A percentile compares a stretch with the other conserved stretches of the same genome.
phyloP scores from a whole-genome alignment of 2,888 invertebrate species.

The Polyploca ridens region DNA sequence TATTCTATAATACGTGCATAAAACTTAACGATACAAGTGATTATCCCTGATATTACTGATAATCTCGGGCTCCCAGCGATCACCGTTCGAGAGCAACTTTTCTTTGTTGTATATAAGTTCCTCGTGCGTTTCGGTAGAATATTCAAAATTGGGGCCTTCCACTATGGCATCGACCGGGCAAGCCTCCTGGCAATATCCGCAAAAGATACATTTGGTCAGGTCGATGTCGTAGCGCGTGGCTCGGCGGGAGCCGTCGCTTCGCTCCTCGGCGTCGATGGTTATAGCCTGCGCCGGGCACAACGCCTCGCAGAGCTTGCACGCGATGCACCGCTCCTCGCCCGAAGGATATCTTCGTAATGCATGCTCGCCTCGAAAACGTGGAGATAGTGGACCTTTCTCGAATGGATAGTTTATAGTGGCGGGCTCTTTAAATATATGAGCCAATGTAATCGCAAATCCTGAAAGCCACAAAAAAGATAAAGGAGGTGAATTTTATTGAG shows the following conservation, averaged over 20 bases:
- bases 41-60: constrained; percentile 91
- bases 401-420: constrained; percentile 99
- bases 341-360: constrained; percentile 98
- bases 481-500: too few species aligned
- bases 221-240: constrained; percentile 99
- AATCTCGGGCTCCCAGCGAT: constrained; percentile 99
- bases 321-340: constrained; percentile 99
- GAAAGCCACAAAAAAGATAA: constrained; percentile 28
- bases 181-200: constrained; percentile 99
- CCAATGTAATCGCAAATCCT: constrained; percentile 92
- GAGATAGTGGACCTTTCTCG: constrained; percentile 99
- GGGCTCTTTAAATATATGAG: constrained; percentile 90
- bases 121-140: constrained; percentile 98
- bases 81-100: constrained; percentile 97
- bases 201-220: constrained; percentile 98
- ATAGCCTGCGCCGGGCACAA: constrained; percentile 99
- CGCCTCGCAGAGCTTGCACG: constrained; percentile 99
- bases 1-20: constrained; percentile 11
- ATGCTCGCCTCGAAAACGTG: constrained; percentile 98
- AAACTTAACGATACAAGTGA: constrained; percentile 64
- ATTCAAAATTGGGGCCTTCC: constrained; percentile 99
- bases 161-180: constrained; percentile 99
- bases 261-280: constrained; percentile 98
- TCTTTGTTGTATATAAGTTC: constrained; percentile 99
- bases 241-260: constrained; percentile 96